Conservation (phyloP, 2,797 vertebrate species). For the Gadopsis marmoratus region DNA sequence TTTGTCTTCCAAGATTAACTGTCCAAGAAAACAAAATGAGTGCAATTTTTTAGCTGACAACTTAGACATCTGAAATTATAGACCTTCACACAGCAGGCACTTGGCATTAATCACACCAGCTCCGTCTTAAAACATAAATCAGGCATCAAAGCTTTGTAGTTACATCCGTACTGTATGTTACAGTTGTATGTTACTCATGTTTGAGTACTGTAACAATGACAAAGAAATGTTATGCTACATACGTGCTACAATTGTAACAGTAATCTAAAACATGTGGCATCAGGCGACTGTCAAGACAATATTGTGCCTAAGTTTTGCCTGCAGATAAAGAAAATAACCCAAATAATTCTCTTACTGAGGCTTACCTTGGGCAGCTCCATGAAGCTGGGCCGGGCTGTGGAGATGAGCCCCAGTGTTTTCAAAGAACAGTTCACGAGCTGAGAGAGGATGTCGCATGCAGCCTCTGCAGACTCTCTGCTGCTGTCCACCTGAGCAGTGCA, state of each 20-base stretch:
- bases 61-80: too few relatives aligned
- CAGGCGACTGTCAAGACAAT: background rate
- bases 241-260: background rate
- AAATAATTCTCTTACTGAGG: background rate
- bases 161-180: background rate
- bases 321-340: background rate
- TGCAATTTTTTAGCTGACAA: too few relatives aligned
- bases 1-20: background rate
- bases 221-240: background rate
- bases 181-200: background rate
- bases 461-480: slow-evolving; percentile 97
- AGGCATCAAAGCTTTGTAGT: slow-evolving; percentile 9
- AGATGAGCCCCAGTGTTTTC: slow-evolving; percentile 97
- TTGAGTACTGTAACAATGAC: background rate
- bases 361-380: slow-evolving; percentile 97
- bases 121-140: background rate
- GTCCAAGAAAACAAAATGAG: too few relatives aligned
- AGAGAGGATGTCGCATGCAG: slow-evolving; percentile 96
- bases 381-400: slow-evolving; percentile 96
- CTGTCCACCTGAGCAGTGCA: slow-evolving; percentile 91
- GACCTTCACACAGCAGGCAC: too few relatives aligned
- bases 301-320: background rate
- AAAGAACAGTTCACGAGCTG: slow-evolving; percentile 97
- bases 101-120: too few relatives aligned
- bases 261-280: background rate